These are phyloP conservation scores for Pogonomyrmex californicus DNA, from an alignment of 1,140 invertebrate genomes.

Conservation along the genomic window DNA sequence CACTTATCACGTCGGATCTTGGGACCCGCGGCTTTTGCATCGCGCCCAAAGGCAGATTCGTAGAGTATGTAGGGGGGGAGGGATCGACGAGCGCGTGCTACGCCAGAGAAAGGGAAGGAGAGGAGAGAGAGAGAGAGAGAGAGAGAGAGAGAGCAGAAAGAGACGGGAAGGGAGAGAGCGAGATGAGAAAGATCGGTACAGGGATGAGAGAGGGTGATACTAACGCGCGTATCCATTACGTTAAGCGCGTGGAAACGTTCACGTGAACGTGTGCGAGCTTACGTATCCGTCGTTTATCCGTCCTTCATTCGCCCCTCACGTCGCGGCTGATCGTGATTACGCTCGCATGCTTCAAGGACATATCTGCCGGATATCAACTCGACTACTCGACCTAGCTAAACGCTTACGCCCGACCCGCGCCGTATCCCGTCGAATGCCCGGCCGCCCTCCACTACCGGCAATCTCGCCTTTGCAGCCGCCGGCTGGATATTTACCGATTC, in stretches of 20 bases:
- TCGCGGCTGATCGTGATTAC: slow-evolving; percentile 69
- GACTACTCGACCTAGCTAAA: slow-evolving; percentile 73
- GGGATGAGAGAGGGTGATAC: slow-evolving; percentile 28
- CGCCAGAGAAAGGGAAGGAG: slow-evolving; percentile 64
- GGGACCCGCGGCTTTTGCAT: slow-evolving; percentile 59
- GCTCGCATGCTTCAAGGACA: slow-evolving; percentile 77
- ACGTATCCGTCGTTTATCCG: slow-evolving; percentile 67
- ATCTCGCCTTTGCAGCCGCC: slow-evolving; percentile 62
- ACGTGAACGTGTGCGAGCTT: slow-evolving; percentile 63
- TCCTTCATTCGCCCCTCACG: slow-evolving; percentile 28
- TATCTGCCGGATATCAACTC: slow-evolving; percentile 76
- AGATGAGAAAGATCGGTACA: slow-evolving; percentile 20
- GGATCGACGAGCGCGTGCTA: slow-evolving; percentile 32
- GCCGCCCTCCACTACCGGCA: slow-evolving; percentile 16
- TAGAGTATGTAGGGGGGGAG: not conserved
- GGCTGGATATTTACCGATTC: slow-evolving; percentile 77
- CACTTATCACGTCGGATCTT: slow-evolving; percentile 78
- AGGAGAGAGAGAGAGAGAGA: slow-evolving; percentile 41
- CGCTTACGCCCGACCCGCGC: slow-evolving; percentile 62
- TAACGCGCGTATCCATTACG: slow-evolving; percentile 72
- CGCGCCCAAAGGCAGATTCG: slow-evolving; percentile 75
- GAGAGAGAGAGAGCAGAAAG: slow-evolving; percentile 45
- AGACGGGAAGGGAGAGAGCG: not conserved
- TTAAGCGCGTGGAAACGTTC: slow-evolving; percentile 68
- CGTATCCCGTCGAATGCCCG: slow-evolving; percentile 38